phyloP scores from a whole-genome alignment of 2,797 vertebrate genomes.

The Erethizon dorsatum region DNA sequence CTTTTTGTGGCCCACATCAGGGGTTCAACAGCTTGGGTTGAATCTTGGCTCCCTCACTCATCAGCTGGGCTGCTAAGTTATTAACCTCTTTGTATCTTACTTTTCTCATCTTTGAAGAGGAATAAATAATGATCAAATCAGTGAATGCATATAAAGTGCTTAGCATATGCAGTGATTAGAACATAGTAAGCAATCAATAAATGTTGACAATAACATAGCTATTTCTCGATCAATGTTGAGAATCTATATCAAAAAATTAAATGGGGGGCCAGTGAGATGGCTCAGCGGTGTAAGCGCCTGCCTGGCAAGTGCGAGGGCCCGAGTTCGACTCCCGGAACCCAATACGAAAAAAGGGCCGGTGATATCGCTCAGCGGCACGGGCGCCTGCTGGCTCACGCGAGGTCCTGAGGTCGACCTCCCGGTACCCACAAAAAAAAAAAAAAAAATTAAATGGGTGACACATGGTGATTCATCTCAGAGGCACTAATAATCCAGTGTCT shows the following conservation, averaged over 20 bases:
- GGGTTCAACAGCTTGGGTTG: background rate
- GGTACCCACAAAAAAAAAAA: no score
- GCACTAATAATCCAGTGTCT: background rate
- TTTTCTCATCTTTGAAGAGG: slow-evolving; percentile 30
- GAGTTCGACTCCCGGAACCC: no score
- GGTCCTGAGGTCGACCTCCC: no score
- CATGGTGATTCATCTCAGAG: background rate
- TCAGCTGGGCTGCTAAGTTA: background rate
- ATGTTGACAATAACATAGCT: background rate
- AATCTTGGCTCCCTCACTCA: slow-evolving; percentile 3
- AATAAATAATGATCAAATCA: background rate
- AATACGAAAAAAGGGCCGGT: no score
- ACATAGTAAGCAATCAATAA: background rate
- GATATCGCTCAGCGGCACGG: no score
- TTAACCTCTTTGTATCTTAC: background rate
- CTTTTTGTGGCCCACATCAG: background rate
- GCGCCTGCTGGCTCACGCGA: no score
- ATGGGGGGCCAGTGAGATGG: background rate
- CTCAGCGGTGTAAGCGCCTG: no score
- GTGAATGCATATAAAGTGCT: background rate
- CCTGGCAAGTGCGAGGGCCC: no score
- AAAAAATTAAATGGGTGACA: background rate
- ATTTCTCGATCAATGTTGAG: background rate
- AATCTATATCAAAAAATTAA: slow-evolving; percentile 1
- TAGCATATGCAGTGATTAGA: background rate